Percentiles rank a stretch among this genome's conserved stretches.
phyloP scores from a whole-genome alignment of 1,140 invertebrate species.

The Bombyx mandarina region DNA sequence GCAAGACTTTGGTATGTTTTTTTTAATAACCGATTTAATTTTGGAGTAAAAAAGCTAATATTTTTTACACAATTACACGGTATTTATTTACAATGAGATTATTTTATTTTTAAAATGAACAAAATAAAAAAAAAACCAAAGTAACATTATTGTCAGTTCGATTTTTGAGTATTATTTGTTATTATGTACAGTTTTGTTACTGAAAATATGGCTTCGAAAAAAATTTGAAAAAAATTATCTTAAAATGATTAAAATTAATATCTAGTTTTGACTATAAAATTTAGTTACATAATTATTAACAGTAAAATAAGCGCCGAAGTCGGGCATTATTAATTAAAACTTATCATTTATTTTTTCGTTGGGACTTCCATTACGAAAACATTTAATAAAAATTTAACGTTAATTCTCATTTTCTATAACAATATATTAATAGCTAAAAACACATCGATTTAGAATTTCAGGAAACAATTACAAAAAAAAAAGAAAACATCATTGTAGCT shows the following conservation, averaged over 20 bases:
- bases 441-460: neutral
- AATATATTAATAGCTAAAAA: conserved; percentile 1
- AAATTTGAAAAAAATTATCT: neutral
- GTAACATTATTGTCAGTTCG: conserved; percentile 65
- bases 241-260: conserved; percentile 1
- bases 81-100: conserved; percentile 46
- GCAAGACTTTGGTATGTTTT: conserved; percentile 63
- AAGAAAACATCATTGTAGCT: conserved; percentile 21
- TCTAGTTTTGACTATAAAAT: neutral
- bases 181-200: neutral
- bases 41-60: conserved; percentile 57
- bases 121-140: conserved; percentile 53
- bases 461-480: neutral
- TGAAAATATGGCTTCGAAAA: neutral
- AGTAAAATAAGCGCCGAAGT: neutral
- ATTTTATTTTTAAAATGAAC: conserved; percentile 5
- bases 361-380: neutral
- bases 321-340: neutral
- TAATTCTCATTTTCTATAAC: conserved; percentile 3
- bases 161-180: conserved; percentile 57
- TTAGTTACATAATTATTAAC: neutral
- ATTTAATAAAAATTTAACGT: neutral
- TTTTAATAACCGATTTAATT: conserved; percentile 64
- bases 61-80: conserved; percentile 34
- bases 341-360: conserved; percentile 1